Evolutionary conservation across 2,797 vertebrate genomes (phyloP), one percentile per base, ranked within the genome.

Genomic region (Halcyon smyrnensis): DNA sequence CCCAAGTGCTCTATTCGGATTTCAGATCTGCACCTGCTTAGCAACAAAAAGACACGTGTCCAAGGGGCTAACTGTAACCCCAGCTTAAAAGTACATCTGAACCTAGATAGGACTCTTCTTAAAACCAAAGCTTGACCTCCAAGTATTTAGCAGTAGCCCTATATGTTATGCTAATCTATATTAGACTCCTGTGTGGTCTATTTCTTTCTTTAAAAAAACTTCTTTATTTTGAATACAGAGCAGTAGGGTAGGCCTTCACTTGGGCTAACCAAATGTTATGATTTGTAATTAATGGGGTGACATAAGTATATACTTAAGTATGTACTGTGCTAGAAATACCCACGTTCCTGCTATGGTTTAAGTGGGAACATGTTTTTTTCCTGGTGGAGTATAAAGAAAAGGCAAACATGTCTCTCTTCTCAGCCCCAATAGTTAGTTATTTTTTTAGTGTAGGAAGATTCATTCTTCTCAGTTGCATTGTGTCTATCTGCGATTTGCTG

Each of bases 11-110:
- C 79, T 96, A 63, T 81, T 96, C 97, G 93, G 87, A 95, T 92
- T 91, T 84, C 87, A 91, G 68, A 81, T 83, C 68, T 96, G 91
- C 93, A 96, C 95, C 96, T 96, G 96, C 97, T 95, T 97, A 97
- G 97, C 93, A 97, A 97, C 96, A 87, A 71, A 90, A 32, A 90
- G 77, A 43, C 92, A 85, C 0, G 0, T 95, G 89, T 91, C 82
- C 25, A 48, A 76, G 74, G 74, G 91, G 71, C 53, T 77, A 92
- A 73, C 68, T 77, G 67, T 67, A 80, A 87, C 68, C 81, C 67
- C 0, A 1, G 39, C 57, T 80, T 74, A 46, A 63, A 88, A 39
- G 46, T 46, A 39, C 48, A 50, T n/a, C 39, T 50, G 53, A 43
- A 41, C 46, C 2, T 15, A 46, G 53, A 8, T 56, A 51, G 14